These are phyloP conservation scores for Lutraria lutraria DNA, from an alignment of 2,888 invertebrate genomes.

Conservation along the genomic window DNA sequence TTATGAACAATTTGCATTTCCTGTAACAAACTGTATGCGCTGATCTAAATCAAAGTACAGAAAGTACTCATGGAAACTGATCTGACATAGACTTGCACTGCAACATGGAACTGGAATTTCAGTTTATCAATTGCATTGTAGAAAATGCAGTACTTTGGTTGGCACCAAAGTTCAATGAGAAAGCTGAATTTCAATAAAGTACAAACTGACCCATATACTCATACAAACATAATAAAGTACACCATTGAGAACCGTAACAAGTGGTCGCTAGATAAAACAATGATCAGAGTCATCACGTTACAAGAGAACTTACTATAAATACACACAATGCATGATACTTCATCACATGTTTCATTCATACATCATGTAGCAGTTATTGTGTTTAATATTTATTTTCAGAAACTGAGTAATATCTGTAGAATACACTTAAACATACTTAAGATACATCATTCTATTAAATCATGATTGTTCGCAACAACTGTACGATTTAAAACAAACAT, in stretches of 20 bases:
- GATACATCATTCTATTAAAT: not conserved
- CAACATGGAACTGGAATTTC: too few relatives aligned
- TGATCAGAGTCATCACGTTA: not conserved
- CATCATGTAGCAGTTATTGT: not conserved
- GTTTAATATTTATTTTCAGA: not conserved
- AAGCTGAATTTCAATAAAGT: too few relatives aligned
- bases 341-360: not conserved
- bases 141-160: too few relatives aligned
- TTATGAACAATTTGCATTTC: too few relatives aligned
- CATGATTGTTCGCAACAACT: not conserved
- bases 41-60: too few relatives aligned
- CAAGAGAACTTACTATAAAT: not conserved
- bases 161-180: too few relatives aligned
- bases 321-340: not conserved
- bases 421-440: not conserved
- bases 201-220: too few relatives aligned
- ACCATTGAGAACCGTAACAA: not conserved
- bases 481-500: not conserved
- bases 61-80: too few relatives aligned
- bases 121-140: too few relatives aligned
- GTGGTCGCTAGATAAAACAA: not conserved
- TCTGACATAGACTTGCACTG: too few relatives aligned
- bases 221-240: too few relatives aligned
- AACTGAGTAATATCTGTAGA: not conserved
- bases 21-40: too few relatives aligned